phyloP scores from a whole-genome alignment of 2,113 vertebrate species.

The Tauraco erythrolophus region DNA sequence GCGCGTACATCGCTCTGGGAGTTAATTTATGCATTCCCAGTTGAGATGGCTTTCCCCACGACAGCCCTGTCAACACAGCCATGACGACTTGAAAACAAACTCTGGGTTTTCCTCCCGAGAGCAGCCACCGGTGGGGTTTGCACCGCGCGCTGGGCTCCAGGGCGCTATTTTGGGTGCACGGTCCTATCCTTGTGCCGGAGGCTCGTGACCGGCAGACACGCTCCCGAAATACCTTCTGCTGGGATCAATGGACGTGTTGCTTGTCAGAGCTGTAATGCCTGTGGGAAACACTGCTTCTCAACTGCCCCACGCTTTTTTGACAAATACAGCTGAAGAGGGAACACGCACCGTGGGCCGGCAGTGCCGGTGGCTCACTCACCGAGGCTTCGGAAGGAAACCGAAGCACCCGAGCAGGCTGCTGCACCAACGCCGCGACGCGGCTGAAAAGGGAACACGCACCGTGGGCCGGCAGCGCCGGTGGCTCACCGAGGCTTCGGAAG shows the following conservation, averaged over 20 bases:
- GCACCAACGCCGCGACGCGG: fast-evolving
- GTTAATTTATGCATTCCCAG: background rate
- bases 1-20: background rate
- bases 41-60: background rate
- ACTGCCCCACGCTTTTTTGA: fast-evolving
- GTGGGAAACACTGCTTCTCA: background rate
- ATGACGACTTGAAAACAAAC: slow-evolving; percentile 27
- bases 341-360: fast-evolving
- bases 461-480: fast-evolving
- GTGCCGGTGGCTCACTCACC: fast-evolving
- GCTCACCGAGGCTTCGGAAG: fast-evolving
- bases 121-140: slow-evolving; percentile 8
- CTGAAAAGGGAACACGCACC: fast-evolving
- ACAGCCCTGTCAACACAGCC: slow-evolving; percentile 42
- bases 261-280: fast-evolving
- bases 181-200: slow-evolving; percentile 21
- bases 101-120: background rate
- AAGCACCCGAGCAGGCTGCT: fast-evolving
- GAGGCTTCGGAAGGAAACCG: background rate
- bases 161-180: background rate
- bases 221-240: background rate
- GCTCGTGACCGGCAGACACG: background rate
- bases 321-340: background rate
- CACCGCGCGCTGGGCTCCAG: background rate
- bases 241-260: background rate